Base-by-base conservation (phyloP, 1,140 invertebrate species). In the Cherax quadricarinatus region DNA sequence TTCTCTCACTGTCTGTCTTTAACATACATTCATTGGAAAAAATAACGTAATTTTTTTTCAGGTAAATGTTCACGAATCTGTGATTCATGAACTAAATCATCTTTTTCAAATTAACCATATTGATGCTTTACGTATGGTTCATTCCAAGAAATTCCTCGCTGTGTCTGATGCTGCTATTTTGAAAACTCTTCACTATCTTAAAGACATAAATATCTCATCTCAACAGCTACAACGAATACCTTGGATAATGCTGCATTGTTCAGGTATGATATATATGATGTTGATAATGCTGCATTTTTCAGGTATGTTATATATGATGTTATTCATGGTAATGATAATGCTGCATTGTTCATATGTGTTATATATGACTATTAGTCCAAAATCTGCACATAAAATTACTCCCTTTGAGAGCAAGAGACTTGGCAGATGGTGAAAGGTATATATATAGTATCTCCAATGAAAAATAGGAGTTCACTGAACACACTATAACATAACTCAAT, bases 131-230 rank as follows among this genome's bases (percentile, higher is more conserved):
- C 21, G 24, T 21, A 85, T 85, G 83, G 83, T 85, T 30, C 60
- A 30, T 1, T 12, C 83, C 14, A 48, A 49, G 4, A 49, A 70
- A 18, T 85, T 85, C 48, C 62, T 85, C 30, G 21, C 70, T 60
- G 83, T 85, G 30, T 85, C 62, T 14, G 83, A 85, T 66, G 70
- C 9, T 9, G 60, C 60, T 49, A 66, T 85, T 24, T 57, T 85
- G 3, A 41, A 24, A 6, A 70, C 83, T n/a, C 83, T 85, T 1
- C 49, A 85, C 60, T 85, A 73, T 57, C 83, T 85, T 30, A 85
- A 85, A 66, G 83, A 85, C 4, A 60, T 48, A 16, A 21, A 41
- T 41, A 66, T 85, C 24, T 3, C 60, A 14, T 21, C 60, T 24
- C 30, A 41, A 49, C 83, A 85, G n/a, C 4, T 85, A 16, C 83